A percentile compares a stretch with the other conserved stretches of the same genome.
These are phyloP conservation scores for Bothrops alternatus DNA, from an alignment of 2,797 vertebrate genomes.

Conservation along the genomic window DNA sequence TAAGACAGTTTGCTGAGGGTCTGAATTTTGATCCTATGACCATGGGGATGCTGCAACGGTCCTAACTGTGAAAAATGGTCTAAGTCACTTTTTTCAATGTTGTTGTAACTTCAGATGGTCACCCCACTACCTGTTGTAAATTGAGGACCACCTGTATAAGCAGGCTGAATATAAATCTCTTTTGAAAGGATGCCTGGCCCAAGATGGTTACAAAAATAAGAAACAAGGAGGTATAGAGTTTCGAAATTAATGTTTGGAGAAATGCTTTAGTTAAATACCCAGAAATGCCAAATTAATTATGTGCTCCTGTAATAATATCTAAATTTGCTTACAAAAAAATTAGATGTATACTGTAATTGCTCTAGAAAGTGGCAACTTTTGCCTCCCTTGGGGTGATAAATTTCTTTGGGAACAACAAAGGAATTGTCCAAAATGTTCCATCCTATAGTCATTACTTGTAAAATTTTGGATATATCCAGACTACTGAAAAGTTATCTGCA, in stretches of 20 bases:
- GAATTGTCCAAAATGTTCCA: not conserved
- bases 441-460: not conserved
- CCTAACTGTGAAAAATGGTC: not conserved
- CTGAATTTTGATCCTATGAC: not conserved
- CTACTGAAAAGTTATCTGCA: not conserved
- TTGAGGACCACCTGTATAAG: not conserved
- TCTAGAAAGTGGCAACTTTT: not conserved
- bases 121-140: not conserved
- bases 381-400: not conserved
- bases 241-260: not conserved
- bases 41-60: no score
- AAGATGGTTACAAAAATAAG: not conserved
- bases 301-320: not conserved
- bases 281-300: not conserved
- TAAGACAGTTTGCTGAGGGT: not conserved
- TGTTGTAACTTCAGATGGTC: not conserved
- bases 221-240: not conserved
- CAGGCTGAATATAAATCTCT: not conserved
- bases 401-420: not conserved
- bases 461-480: not conserved
- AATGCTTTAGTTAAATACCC: not conserved
- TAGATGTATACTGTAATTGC: not conserved
- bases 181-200: not conserved
- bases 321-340: not conserved
- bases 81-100: not conserved